A percentile compares a stretch with the other conserved stretches of the same genome.
phyloP scores from a whole-genome alignment of 2,888 invertebrate species.

The Mellilla xanthometata region DNA sequence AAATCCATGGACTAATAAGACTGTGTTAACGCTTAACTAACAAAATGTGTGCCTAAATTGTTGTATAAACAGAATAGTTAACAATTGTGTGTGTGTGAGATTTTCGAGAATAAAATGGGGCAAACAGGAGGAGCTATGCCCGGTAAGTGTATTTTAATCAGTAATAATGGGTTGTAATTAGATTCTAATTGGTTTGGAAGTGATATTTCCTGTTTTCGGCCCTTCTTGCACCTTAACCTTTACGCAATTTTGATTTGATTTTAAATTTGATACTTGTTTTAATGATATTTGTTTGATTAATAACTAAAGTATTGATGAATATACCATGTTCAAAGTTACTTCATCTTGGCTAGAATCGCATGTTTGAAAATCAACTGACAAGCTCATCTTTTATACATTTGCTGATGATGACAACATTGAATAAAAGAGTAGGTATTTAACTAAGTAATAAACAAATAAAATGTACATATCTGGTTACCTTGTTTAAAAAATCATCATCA shows the following conservation, averaged over 20 bases:
- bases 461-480: no score
- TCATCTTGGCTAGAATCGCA: no score
- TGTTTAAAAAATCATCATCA: no score
- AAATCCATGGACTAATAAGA: constrained; percentile 43
- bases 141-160: constrained; percentile 59
- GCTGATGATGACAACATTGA: no score
- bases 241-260: background rate
- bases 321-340: no score
- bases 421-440: no score
- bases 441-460: no score
- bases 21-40: constrained; percentile 42
- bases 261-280: no score
- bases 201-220: constrained; percentile 37
- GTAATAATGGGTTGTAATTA: constrained; percentile 44
- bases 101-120: constrained; percentile 56
- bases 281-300: no score
- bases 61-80: constrained; percentile 24
- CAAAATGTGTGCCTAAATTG: constrained; percentile 22
- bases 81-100: constrained; percentile 25
- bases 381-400: no score
- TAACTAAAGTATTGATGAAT: no score
- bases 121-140: constrained; percentile 71
- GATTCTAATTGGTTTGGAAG: constrained; percentile 47
- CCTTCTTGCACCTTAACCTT: constrained; percentile 19
- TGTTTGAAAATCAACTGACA: no score